Evolutionary conservation across 2,888 invertebrate genomes (phyloP).

Genomic region (Pandemis heparana): DNA sequence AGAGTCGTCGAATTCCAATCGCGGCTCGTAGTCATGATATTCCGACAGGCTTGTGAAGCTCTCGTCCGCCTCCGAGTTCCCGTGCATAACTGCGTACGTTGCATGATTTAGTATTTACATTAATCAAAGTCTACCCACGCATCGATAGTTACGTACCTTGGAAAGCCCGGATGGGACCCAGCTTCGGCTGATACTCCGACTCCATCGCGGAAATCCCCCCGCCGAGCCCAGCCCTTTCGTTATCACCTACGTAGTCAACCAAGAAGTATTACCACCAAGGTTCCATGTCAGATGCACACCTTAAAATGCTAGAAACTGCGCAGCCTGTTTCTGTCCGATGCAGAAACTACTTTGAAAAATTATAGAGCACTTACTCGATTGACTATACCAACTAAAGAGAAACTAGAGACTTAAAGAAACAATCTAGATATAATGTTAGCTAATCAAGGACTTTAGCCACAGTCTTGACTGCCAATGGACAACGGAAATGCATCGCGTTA

Average conservation of each 20-base stretch:
- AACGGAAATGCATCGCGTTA: constrained; percentile 31
- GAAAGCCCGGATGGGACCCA: constrained; percentile 76
- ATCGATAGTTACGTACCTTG: constrained; percentile 64
- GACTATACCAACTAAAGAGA: not conserved
- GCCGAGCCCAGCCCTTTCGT: not conserved
- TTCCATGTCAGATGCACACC: too few species aligned
- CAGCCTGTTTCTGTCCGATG: too few species aligned
- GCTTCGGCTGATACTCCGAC: constrained; percentile 74
- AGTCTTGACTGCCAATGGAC: constrained; percentile 13
- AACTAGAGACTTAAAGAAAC: not conserved
- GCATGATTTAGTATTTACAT: constrained; percentile 43
- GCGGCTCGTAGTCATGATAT: constrained; percentile 97
- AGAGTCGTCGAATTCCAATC: constrained; percentile 98
- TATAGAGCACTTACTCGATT: too few species aligned
- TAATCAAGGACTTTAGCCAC: constrained; percentile 28
- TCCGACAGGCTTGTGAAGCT: constrained; percentile 95
- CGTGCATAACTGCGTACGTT: constrained; percentile 67
- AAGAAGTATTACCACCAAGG: too few species aligned
- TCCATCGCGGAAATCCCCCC: constrained; percentile 57
- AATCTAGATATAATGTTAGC: not conserved
- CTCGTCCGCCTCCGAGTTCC: constrained; percentile 87
- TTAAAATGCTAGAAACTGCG: too few species aligned
- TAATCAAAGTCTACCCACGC: constrained; percentile 21
- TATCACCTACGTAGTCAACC: not conserved
- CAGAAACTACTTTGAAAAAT: too few species aligned